phyloP scores from a whole-genome alignment of 2,888 invertebrate species.

The Acanthosepion esculentum region DNA sequence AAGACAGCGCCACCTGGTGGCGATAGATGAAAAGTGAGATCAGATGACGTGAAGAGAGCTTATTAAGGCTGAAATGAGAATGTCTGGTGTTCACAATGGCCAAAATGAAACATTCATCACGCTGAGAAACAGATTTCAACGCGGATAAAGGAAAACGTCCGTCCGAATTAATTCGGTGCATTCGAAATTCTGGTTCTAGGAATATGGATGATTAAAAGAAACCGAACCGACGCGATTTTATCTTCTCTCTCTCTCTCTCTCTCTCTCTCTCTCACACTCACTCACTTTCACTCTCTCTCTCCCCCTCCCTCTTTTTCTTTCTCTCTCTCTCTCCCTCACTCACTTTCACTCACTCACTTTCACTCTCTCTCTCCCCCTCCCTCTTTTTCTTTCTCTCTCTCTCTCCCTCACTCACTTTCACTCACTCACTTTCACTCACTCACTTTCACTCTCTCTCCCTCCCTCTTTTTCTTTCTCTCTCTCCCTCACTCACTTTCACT shows the following conservation, averaged over 20 bases:
- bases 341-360: too few relatives aligned
- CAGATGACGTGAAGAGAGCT: neutral
- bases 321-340: too few relatives aligned
- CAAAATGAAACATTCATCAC: constrained; percentile 33
- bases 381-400: too few relatives aligned
- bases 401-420: neutral
- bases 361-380: too few relatives aligned
- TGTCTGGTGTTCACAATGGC: neutral
- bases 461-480: too few relatives aligned
- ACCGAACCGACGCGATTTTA: neutral
- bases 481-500: too few relatives aligned
- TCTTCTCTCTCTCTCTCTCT: neutral
- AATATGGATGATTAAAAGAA: neutral
- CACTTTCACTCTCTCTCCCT: too few relatives aligned
- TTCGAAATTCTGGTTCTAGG: neutral
- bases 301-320: too few relatives aligned
- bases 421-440: too few relatives aligned
- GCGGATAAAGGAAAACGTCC: neutral
- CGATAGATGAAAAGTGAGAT: neutral
- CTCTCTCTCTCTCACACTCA: too few relatives aligned
- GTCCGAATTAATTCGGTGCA: neutral
- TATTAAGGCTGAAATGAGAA: neutral
- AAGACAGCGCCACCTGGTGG: neutral
- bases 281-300: too few relatives aligned
- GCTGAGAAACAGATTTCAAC: neutral